phyloP scores from a whole-genome alignment of 2,113 vertebrate genomes.

The Anseranas semipalmata region DNA sequence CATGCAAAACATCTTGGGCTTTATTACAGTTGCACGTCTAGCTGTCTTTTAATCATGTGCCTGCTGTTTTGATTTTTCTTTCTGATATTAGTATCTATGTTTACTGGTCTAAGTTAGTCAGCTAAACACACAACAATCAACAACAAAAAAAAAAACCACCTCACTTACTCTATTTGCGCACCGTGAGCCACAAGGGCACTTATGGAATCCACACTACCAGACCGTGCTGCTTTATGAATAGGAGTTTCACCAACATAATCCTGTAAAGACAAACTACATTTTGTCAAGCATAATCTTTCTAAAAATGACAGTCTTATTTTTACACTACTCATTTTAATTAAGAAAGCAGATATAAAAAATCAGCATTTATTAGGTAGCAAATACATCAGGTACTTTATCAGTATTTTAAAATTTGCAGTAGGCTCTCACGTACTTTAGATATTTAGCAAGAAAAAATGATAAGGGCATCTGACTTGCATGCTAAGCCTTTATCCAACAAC shows the following conservation, averaged over 20 bases:
- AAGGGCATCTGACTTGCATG: background rate
- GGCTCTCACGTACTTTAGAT: background rate
- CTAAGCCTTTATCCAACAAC: background rate
- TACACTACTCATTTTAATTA: background rate
- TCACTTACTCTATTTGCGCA: slow-evolving; percentile 92
- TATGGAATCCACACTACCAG: slow-evolving; percentile 94
- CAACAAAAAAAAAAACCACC: slow-evolving; percentile 56
- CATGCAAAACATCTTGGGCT: slow-evolving; percentile 14
- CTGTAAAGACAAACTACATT: slow-evolving; percentile 77
- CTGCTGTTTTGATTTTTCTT: background rate
- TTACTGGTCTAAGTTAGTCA: slow-evolving; percentile 63
- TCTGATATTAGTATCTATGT: slow-evolving; percentile 17
- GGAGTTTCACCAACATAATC: slow-evolving; percentile 95
- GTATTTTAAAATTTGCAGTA: background rate
- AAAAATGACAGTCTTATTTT: background rate
- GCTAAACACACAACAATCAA: slow-evolving; percentile 61
- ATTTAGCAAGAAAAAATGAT: background rate
- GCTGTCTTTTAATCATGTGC: background rate
- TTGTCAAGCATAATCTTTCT: slow-evolving; percentile 52
- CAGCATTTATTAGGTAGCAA: slow-evolving; percentile 1
- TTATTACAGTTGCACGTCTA: slow-evolving; percentile 12
- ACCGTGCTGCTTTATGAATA: slow-evolving; percentile 94
- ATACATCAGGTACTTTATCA: background rate
- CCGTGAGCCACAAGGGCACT: slow-evolving; percentile 90
- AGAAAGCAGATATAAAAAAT: background rate